phyloP scores from a whole-genome alignment of 2,113 vertebrate species.

The Sialia sialis region DNA sequence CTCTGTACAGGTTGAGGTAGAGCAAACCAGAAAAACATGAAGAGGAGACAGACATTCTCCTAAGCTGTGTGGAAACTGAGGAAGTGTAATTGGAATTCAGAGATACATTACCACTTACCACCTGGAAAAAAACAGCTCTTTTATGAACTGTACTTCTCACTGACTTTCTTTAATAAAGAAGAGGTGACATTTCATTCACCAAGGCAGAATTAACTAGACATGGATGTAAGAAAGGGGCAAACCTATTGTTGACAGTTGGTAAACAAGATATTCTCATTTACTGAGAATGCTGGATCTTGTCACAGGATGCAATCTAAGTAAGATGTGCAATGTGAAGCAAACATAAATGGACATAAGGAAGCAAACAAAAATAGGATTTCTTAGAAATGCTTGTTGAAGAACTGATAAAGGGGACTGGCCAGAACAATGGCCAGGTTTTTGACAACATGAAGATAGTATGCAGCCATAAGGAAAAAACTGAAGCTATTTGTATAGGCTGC shows the following conservation, averaged over 20 bases:
- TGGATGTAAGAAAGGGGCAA: not conserved
- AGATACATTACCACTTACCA: not conserved
- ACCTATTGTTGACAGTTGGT: not conserved
- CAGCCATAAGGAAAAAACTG: not conserved
- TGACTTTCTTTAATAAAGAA: not conserved
- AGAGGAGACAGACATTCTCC: rapidly evolving
- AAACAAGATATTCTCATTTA: not conserved
- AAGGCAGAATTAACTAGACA: not conserved
- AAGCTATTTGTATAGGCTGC: rapidly evolving
- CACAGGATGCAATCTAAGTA: not conserved
- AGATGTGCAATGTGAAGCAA: not conserved
- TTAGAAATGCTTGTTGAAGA: not conserved
- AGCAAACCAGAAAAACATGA: not conserved
- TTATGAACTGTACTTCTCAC: not conserved
- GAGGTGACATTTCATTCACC: not conserved
- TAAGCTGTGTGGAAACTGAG: not conserved
- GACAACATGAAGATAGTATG: not conserved
- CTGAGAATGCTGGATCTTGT: not conserved
- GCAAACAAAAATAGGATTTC: not conserved
- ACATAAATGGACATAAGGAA: not conserved
- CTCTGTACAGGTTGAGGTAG: rapidly evolving
- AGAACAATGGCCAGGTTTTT: not conserved
- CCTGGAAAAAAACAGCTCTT: not conserved
- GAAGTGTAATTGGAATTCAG: not conserved
- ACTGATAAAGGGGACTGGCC: rapidly evolving